Evolutionary conservation across 2,888 invertebrate genomes (phyloP).

Genomic region (Drosophila kuntzei): DNA sequence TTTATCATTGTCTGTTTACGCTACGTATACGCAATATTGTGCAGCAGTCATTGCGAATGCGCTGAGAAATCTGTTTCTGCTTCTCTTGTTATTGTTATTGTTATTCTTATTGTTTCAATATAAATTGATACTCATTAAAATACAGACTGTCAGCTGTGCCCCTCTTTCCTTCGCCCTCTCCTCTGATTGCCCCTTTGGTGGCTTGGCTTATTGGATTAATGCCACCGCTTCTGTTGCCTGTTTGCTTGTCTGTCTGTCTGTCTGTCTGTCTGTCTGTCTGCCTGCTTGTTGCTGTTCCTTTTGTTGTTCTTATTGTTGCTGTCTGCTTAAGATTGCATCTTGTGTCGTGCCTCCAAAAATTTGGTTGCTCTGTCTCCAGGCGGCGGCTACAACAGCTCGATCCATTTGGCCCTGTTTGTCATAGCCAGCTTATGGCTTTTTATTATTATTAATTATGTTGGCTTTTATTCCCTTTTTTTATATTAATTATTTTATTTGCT

Average conservation of each 20-base stretch:
- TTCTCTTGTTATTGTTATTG: slow-evolving; percentile 41
- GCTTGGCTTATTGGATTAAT: slow-evolving; percentile 69
- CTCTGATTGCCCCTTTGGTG: slow-evolving; percentile 31
- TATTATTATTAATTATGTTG: slow-evolving; percentile 45
- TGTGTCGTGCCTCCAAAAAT: slow-evolving; percentile 44
- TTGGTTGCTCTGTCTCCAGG: background rate
- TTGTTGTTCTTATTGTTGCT: slow-evolving; percentile 34
- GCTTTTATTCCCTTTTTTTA: slow-evolving; percentile 7
- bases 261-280: slow-evolving; percentile 8
- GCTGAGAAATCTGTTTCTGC: slow-evolving; percentile 28
- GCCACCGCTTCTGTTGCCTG: slow-evolving; percentile 56
- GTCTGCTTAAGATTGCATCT: slow-evolving; percentile 74
- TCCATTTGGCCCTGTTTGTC: slow-evolving; percentile 31
- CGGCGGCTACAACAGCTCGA: background rate
- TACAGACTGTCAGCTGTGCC: slow-evolving; percentile 17
- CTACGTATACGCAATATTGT: slow-evolving; percentile 58
- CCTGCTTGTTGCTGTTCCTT: slow-evolving; percentile 13
- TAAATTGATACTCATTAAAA: slow-evolving; percentile 71
- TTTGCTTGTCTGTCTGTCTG: slow-evolving; percentile 1
- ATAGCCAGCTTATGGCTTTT: slow-evolving; percentile 27
- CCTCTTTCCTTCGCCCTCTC: background rate
- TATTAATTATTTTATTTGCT: background rate
- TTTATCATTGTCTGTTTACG: slow-evolving; percentile 49
- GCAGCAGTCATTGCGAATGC: slow-evolving; percentile 17
- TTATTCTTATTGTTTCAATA: slow-evolving; percentile 60